These are phyloP conservation scores for Sylvilagus bachmani DNA, from an alignment of 2,113 vertebrate genomes.

Conservation along the genomic window DNA sequence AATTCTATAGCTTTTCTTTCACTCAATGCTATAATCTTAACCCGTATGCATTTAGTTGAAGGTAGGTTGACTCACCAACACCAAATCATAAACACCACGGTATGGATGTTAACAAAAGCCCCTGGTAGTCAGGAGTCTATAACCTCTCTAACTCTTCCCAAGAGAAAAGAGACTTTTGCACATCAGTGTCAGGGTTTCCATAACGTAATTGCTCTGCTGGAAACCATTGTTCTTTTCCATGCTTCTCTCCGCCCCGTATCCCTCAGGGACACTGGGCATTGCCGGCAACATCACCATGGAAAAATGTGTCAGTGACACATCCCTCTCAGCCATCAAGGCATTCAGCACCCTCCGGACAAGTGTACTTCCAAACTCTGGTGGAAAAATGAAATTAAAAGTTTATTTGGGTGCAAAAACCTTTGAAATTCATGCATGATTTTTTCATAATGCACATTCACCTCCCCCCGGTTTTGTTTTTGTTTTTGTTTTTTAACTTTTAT, in stretches of 20 bases:
- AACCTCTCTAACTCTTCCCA: slow-evolving; percentile 20
- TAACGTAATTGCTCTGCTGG: slow-evolving; percentile 63
- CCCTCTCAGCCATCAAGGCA: background rate
- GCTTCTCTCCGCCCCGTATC: slow-evolving; percentile 57
- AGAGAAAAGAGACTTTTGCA: slow-evolving; percentile 67
- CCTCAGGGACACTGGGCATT: slow-evolving; percentile 53
- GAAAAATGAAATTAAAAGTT: too few relatives aligned
- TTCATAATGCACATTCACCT: too few relatives aligned
- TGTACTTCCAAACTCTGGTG: too few relatives aligned
- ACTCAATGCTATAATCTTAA: background rate
- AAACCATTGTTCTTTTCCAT: slow-evolving; percentile 79
- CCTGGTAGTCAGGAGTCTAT: slow-evolving; percentile 32
- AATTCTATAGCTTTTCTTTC: background rate
- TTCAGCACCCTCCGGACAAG: background rate
- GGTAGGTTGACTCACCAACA: slow-evolving; percentile 6
- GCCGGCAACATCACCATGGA: slow-evolving; percentile 55
- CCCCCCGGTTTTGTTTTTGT: too few relatives aligned
- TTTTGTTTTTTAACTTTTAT: too few relatives aligned
- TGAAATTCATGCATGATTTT: too few relatives aligned
- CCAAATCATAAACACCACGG: background rate
- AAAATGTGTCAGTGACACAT: slow-evolving; percentile 70
- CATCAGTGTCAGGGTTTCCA: slow-evolving; percentile 73
- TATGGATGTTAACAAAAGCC: slow-evolving; percentile 46
- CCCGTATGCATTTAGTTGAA: background rate
- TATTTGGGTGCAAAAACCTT: too few relatives aligned